Conservation (phyloP, 1,140 invertebrate genomes). For the Pseudomyrmex concolor region DNA sequence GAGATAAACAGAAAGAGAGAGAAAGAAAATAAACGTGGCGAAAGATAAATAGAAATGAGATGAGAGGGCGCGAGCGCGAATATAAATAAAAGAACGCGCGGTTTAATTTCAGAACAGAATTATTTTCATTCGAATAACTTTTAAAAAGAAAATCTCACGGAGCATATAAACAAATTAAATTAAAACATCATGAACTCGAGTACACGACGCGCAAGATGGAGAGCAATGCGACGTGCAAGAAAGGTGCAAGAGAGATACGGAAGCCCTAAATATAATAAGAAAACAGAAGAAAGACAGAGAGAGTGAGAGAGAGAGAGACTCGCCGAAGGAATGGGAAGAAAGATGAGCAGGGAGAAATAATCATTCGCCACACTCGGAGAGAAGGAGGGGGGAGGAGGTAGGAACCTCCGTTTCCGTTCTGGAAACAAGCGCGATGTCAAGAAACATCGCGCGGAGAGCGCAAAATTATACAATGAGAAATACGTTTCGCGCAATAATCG, state of each 20-base stretch:
- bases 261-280: too few species aligned
- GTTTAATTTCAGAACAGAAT: too few species aligned
- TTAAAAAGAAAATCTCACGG: too few species aligned
- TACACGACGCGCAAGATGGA: too few species aligned
- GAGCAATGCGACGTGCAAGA: too few species aligned
- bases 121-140: too few species aligned
- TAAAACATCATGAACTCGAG: too few species aligned
- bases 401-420: not conserved
- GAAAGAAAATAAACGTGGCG: not conserved
- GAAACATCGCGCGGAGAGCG: conserved; percentile 23
- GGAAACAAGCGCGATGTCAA: conserved; percentile 20
- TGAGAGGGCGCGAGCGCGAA: not conserved
- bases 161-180: too few species aligned
- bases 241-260: too few species aligned
- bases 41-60: not conserved
- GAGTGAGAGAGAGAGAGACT: not conserved
- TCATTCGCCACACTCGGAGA: not conserved
- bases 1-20: conserved; percentile 14
- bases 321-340: not conserved
- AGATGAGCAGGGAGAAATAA: conserved; percentile 27
- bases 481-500: conserved; percentile 48
- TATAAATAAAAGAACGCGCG: too few species aligned
- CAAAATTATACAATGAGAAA: conserved; percentile 60
- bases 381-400: too few species aligned
- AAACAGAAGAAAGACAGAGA: not conserved